These are phyloP conservation scores for Drosophila trapezifrons DNA, from an alignment of 1,140 invertebrate genomes.

Conservation along the genomic window DNA sequence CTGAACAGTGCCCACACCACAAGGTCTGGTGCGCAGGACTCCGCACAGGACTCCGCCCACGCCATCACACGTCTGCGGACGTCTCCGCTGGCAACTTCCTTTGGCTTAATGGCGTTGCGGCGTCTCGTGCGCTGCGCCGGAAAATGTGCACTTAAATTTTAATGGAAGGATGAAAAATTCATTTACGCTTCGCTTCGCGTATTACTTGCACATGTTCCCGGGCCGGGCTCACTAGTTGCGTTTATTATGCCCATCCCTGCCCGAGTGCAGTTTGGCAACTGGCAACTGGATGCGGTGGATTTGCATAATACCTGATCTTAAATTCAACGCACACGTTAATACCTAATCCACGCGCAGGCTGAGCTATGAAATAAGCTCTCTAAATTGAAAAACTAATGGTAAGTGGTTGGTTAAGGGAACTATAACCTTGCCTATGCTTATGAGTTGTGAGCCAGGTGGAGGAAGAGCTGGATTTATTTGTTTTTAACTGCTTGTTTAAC, in stretches of 20 bases:
- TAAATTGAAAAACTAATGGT: constrained; percentile 8
- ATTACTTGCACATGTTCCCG: constrained; percentile 71
- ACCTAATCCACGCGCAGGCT: constrained; percentile 20
- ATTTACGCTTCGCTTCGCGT: constrained; percentile 79
- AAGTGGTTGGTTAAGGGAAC: not conserved
- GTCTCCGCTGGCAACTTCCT: constrained; percentile 44
- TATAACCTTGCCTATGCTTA: not conserved
- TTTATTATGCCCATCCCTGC: constrained; percentile 18
- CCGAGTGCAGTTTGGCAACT: constrained; percentile 36
- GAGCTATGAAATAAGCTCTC: constrained; percentile 8
- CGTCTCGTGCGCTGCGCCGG: constrained; percentile 75
- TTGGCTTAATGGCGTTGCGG: constrained; percentile 51
- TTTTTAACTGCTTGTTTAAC: not conserved
- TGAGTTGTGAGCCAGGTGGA: not conserved
- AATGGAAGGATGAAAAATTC: constrained; percentile 83
- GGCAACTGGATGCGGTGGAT: constrained; percentile 17
- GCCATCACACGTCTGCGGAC: constrained; percentile 23
- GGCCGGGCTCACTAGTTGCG: constrained; percentile 61
- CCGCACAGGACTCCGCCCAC: not conserved
- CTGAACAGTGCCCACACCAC: not conserved
- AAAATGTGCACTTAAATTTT: constrained; percentile 83
- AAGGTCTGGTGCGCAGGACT: not conserved
- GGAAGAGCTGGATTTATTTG: not conserved
- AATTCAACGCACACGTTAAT: constrained; percentile 48
- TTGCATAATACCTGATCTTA: constrained; percentile 40